phyloP scores from a whole-genome alignment of 2,797 vertebrate species.

The Lemur catta region DNA sequence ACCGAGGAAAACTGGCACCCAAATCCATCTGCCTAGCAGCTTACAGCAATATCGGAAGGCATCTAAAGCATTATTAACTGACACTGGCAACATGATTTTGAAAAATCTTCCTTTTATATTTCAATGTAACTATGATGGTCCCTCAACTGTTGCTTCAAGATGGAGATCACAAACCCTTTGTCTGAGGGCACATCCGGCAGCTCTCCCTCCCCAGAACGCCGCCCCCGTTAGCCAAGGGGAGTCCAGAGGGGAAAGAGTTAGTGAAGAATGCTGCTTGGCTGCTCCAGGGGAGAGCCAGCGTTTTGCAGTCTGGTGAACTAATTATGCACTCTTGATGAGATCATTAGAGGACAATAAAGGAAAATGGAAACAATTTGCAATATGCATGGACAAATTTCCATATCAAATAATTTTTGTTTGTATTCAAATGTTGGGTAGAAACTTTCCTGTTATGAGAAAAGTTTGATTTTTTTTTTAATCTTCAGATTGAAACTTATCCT shows the following conservation, averaged over 20 bases:
- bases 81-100: slow-evolving; percentile 53
- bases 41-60: neutral
- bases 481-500: neutral
- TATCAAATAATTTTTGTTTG: slow-evolving; percentile 69
- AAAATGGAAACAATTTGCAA: slow-evolving; percentile 80
- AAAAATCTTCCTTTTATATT: slow-evolving; percentile 57
- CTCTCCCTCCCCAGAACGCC: slow-evolving; percentile 8
- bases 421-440: slow-evolving; percentile 70
- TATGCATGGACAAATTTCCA: slow-evolving; percentile 78
- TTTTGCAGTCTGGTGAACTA: slow-evolving; percentile 68
- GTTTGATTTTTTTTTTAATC: neutral
- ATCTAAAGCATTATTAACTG: slow-evolving; percentile 63
- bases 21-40: neutral
- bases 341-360: slow-evolving; percentile 80
- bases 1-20: neutral
- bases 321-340: slow-evolving; percentile 76
- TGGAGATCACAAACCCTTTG: slow-evolving; percentile 63
- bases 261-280: slow-evolving; percentile 66
- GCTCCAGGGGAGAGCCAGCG: slow-evolving; percentile 67
- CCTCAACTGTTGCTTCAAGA: slow-evolving; percentile 55
- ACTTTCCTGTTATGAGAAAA: slow-evolving; percentile 59
- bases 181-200: neutral
- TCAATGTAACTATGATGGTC: slow-evolving; percentile 52
- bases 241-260: slow-evolving; percentile 56
- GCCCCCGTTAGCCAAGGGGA: slow-evolving; percentile 31